Evolutionary conservation across 2,113 vertebrate genomes (phyloP).

Genomic region (Bos javanicus): DNA sequence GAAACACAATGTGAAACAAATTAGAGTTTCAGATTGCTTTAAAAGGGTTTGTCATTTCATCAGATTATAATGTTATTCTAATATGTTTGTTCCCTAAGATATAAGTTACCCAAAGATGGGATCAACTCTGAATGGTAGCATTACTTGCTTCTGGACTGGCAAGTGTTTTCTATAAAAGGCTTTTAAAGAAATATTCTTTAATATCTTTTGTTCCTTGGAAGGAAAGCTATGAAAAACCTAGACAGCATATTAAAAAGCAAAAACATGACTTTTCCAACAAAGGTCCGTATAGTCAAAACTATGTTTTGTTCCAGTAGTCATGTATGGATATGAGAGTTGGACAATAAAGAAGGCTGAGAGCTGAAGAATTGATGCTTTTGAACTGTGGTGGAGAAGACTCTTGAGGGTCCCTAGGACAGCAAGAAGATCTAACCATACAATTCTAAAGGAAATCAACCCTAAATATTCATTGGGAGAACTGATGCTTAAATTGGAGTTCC

Average conservation of each 20-base stretch:
- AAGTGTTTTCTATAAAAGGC: background rate
- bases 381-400: background rate
- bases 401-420: background rate
- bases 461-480: background rate
- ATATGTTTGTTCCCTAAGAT: background rate
- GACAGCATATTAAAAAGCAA: background rate
- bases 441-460: background rate
- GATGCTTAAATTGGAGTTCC: background rate
- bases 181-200: background rate
- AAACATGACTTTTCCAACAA: background rate
- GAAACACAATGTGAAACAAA: constrained; percentile 3
- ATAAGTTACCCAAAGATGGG: background rate
- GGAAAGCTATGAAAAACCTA: background rate
- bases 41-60: background rate
- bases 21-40: background rate
- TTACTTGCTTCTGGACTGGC: background rate
- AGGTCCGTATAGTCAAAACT: background rate
- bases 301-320: background rate
- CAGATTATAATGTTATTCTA: background rate
- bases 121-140: background rate
- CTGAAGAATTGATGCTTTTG: background rate
- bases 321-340: background rate
- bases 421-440: background rate
- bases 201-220: background rate
- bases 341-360: background rate